Evolutionary conservation across 2,888 invertebrate species (phyloP).

Genomic region (Heliconius charithonia): DNA sequence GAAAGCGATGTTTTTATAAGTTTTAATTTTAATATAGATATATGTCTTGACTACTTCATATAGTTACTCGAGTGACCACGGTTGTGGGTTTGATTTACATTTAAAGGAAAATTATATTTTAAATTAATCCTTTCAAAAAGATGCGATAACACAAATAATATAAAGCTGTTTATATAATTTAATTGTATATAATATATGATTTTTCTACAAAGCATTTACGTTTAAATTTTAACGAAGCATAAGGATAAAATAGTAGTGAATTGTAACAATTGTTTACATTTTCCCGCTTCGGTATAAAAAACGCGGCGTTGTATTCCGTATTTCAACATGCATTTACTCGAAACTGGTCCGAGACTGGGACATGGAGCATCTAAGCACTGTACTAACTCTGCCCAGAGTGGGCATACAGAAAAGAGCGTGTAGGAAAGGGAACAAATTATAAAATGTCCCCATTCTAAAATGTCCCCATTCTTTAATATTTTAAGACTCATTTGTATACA

Average conservation of each 20-base stretch:
- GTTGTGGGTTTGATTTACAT: neutral
- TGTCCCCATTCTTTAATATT: neutral
- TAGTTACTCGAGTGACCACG: neutral
- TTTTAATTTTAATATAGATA: neutral
- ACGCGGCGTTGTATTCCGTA: neutral
- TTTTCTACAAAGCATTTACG: too few species aligned
- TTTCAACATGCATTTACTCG: neutral
- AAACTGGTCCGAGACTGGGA: neutral
- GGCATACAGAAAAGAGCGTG: too few species aligned
- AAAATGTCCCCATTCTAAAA: neutral
- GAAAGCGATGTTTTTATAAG: neutral
- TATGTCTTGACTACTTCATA: neutral
- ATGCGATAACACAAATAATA: too few species aligned
- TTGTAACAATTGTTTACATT: neutral
- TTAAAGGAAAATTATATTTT: neutral
- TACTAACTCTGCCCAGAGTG: neutral
- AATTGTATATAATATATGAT: too few species aligned
- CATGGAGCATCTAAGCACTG: neutral
- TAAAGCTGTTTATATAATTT: too few species aligned
- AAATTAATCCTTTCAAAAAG: too few species aligned
- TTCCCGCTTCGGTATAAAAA: neutral
- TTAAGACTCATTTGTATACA: constrained; percentile 1
- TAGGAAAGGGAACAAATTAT: too few species aligned
- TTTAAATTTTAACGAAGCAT: too few species aligned
- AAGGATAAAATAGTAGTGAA: too few species aligned